Evolutionary conservation across 2,113 vertebrate genomes (phyloP).

Genomic region (Seriola dumerili): DNA sequence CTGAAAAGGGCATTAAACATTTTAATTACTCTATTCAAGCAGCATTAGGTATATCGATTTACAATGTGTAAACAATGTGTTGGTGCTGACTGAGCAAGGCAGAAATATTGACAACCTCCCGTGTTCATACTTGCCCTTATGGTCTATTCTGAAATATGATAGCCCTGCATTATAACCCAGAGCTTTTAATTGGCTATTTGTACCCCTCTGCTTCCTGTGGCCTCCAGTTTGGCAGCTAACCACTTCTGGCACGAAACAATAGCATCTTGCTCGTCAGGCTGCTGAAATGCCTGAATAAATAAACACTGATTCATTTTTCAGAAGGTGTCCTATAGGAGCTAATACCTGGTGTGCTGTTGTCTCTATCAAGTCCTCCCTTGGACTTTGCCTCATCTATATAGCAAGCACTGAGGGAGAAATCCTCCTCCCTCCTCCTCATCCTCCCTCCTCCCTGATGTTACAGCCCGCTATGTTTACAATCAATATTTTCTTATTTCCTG

Average conservation of each 20-base stretch:
- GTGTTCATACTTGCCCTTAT: slow-evolving; percentile 41
- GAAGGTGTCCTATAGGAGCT: slow-evolving; percentile 36
- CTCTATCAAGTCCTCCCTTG: slow-evolving; percentile 42
- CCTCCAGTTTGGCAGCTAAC: slow-evolving; percentile 44
- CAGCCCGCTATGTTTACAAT: slow-evolving; percentile 70
- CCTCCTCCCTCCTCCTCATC: slow-evolving; percentile 5
- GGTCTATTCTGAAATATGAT: slow-evolving; percentile 59
- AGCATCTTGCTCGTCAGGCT: slow-evolving; percentile 7
- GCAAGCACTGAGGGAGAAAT: slow-evolving; percentile 34
- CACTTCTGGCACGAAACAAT: slow-evolving; percentile 40
- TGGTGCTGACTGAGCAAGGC: slow-evolving; percentile 67
- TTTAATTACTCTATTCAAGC: slow-evolving; percentile 76
- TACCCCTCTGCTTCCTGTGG: slow-evolving; percentile 41
- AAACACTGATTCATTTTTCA: slow-evolving; percentile 40
- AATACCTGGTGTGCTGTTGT: slow-evolving; percentile 25
- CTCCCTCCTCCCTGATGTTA: slow-evolving; percentile 35
- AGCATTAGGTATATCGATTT: slow-evolving; percentile 77
- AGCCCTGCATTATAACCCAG: slow-evolving; percentile 46
- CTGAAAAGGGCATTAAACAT: slow-evolving; percentile 66
- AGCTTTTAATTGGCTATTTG: slow-evolving; percentile 69
- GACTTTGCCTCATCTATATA: slow-evolving; percentile 4
- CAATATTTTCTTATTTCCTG: slow-evolving; percentile 77
- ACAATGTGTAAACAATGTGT: slow-evolving; percentile 73
- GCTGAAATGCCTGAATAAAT: slow-evolving; percentile 43
- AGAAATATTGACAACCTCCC: slow-evolving; percentile 69